Conservation (phyloP, 2,113 vertebrate species). For the Asarcornis scutulata region DNA sequence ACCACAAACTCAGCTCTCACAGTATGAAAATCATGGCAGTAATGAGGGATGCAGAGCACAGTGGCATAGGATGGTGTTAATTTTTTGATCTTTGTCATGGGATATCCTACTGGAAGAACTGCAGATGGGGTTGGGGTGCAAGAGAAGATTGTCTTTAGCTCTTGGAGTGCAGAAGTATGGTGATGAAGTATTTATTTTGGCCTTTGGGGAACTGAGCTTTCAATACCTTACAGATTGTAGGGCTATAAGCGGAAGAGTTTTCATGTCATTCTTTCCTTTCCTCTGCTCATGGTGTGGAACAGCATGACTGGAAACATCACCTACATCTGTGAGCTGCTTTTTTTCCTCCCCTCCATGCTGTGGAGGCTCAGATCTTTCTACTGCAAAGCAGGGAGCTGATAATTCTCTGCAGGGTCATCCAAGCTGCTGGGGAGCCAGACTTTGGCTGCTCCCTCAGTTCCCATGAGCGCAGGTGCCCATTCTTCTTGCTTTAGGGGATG, state of each 20-base stretch:
- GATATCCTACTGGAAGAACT: not conserved
- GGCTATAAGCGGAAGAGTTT: not conserved
- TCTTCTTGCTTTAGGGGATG: constrained; percentile 17
- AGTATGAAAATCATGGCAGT: not conserved
- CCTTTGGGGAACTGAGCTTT: not conserved
- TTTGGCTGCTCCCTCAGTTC: not conserved
- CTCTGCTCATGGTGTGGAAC: not conserved
- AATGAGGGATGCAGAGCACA: not conserved
- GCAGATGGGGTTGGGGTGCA: not conserved
- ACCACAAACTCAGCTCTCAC: not conserved
- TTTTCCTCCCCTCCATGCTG: not conserved
- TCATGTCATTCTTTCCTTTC: not conserved
- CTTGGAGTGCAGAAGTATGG: not conserved
- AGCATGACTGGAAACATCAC: not conserved
- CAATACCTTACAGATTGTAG: not conserved
- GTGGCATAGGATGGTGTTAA: not conserved
- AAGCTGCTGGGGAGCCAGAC: not conserved
- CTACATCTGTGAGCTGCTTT: not conserved
- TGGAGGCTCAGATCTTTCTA: not conserved
- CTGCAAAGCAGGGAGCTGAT: not conserved
- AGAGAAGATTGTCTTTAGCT: not conserved
- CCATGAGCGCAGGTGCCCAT: not conserved
- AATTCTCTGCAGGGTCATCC: not conserved
- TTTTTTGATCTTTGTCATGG: not conserved
- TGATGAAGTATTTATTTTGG: not conserved